These are phyloP conservation scores for Leptopilina clavipes DNA, from an alignment of 1,140 invertebrate genomes.

Conservation along the genomic window DNA sequence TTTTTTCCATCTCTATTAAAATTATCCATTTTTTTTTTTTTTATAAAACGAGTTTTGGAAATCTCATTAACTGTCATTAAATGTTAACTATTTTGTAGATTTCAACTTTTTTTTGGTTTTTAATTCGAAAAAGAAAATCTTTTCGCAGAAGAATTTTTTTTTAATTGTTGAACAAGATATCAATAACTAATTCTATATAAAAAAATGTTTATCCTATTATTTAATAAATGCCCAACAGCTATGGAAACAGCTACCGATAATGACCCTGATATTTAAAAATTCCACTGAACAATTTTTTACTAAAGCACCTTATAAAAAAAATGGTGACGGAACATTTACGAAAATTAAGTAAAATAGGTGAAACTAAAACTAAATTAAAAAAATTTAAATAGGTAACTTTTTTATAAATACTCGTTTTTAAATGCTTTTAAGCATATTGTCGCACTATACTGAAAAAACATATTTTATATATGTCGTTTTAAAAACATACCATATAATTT, in stretches of 20 bases:
- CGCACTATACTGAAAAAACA: background rate
- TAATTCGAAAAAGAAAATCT: no score
- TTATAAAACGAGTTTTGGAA: background rate
- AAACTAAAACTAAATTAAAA: conserved; percentile 25
- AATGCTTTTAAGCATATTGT: conserved; percentile 12
- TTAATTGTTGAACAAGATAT: no score
- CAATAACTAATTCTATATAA: conserved; percentile 8
- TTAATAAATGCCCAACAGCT: conserved; percentile 14
- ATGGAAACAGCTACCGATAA: conserved; percentile 35
- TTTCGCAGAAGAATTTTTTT: no score
- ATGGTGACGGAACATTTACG: conserved; percentile 22
- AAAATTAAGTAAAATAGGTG: conserved; percentile 10
- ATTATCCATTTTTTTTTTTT: background rate
- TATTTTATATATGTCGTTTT: background rate
- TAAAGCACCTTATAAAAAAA: conserved; percentile 41
- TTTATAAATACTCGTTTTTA: conserved; percentile 13
- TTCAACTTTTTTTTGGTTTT: no score
- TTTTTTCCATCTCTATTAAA: background rate
- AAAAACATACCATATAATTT: background rate
- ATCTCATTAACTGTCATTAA: background rate
- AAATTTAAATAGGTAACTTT: background rate
- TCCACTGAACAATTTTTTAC: conserved; percentile 36
- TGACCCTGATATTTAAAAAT: conserved; percentile 39
- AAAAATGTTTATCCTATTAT: background rate
- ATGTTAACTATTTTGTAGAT: background rate